Conservation (phyloP, 2,113 vertebrate species). For the Rhabdornis inornatus region DNA sequence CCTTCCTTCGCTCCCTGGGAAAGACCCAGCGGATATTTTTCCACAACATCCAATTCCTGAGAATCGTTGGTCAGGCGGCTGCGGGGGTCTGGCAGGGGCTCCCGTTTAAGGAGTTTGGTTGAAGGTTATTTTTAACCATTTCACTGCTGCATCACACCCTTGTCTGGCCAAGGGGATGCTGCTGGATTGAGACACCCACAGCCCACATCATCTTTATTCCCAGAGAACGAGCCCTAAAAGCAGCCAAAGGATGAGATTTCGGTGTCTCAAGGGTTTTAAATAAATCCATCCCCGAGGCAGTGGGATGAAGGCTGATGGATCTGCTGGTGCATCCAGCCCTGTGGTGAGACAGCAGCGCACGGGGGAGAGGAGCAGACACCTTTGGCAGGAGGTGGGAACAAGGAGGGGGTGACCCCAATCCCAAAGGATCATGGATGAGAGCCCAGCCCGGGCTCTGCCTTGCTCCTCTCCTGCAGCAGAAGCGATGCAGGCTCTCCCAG, state of each 20-base stretch:
- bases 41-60: background rate
- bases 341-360: fast-evolving
- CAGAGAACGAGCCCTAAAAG: background rate
- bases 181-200: background rate
- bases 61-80: background rate
- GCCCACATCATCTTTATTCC: background rate
- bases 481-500: background rate
- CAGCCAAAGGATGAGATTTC: background rate
- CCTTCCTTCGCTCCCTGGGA: background rate
- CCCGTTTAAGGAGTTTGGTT: background rate
- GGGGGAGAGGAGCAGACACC: background rate
- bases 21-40: background rate
- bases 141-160: background rate
- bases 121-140: constrained; percentile 1
- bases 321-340: fast-evolving
- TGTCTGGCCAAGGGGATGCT: background rate
- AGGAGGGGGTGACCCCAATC: background rate
- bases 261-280: background rate
- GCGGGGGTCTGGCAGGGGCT: background rate
- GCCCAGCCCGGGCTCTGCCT: background rate
- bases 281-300: background rate
- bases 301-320: fast-evolving
- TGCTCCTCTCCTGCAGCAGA: background rate
- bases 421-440: fast-evolving
- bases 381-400: background rate